Percentiles rank a stretch among this genome's conserved stretches.
Conservation (phyloP, 2,797 vertebrate species). For the Acanthis flammea region DNA sequence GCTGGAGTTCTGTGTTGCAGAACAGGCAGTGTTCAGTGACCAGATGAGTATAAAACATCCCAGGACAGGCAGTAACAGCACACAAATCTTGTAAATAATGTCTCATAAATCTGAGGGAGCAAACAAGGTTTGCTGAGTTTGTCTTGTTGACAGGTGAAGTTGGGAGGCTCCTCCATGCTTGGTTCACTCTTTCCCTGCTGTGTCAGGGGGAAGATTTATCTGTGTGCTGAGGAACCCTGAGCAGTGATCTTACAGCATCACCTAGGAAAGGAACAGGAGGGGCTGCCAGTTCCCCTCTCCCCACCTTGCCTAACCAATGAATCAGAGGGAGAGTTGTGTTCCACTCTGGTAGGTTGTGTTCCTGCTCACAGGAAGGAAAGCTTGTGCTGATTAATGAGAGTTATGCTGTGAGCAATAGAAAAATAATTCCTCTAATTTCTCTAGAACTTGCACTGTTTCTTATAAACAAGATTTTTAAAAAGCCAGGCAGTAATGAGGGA, state of each 20-base stretch:
- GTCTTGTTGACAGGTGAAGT: background rate
- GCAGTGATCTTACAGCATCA: background rate
- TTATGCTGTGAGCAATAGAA: background rate
- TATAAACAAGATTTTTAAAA: background rate
- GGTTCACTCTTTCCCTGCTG: background rate
- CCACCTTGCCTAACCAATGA: background rate
- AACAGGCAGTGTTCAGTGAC: background rate
- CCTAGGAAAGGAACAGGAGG: background rate
- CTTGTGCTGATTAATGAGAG: background rate
- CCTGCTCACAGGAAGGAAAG: background rate
- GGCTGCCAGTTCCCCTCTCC: background rate
- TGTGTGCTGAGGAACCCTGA: background rate
- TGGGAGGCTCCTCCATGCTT: background rate
- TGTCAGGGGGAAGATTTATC: background rate
- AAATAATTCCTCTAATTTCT: background rate
- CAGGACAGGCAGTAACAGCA: background rate
- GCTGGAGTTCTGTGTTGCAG: background rate
- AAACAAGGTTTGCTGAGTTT: background rate
- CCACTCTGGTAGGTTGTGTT: background rate
- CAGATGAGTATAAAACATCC: background rate
- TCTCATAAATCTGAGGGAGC: background rate
- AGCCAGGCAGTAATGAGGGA: background rate
- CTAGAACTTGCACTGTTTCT: background rate
- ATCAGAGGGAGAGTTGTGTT: background rate
- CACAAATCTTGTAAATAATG: background rate